Base-by-base conservation (phyloP, 92 coral and sea anemone species). In the Heteractis magnifica region DNA sequence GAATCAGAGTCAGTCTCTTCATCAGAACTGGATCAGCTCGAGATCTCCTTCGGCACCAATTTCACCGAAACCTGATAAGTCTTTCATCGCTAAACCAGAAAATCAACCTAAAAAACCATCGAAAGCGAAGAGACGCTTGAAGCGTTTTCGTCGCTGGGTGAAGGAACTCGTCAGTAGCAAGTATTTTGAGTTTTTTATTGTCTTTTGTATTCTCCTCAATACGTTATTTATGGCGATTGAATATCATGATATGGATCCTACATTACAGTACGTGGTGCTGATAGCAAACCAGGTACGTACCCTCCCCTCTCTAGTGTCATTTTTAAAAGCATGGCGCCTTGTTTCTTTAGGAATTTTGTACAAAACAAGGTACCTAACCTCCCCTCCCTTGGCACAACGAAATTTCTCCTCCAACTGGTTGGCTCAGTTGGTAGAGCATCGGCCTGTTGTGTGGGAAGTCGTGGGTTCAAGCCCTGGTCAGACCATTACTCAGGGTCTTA, bases 151-250 rank as follows among this genome's bases (percentile, higher is more conserved):
- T 59, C 65, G 88, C 49, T 48, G 78, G 15, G 81, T 86, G 4
- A 52, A 71, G 62, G 77, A 80, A 58, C 55, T 90, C 34, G 95
- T 91, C 62, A 80, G 81, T 20, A 88, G 94, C 55, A 86, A 89
- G 82, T 48, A 73, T 71, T 90, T 95, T 52, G 98, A 95, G 53
- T 89, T 76, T 34, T 87, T 89, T 79, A 94, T 95, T 20, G 92
- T 91, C 48, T 72, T 88, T 72, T 94, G 96, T 81, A 95, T 95
- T 72, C 74, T 95, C 41, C 80, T 94, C 55, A 95, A 95, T 77
- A 95, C 98, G 4, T 72, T 94, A 44, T 92, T 92, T 65, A 95
- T 95, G 98, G 89, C 98, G 9, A 88, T 91, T 14, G 95, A 95
- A 55, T 92, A 93, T 60, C 89, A 93, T 59, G 94, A 93, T 58